A percentile compares a stretch with the other conserved stretches of the same genome.
Conservation (phyloP, 1,140 invertebrate species). For the Zeugodacus cucurbitae region DNA sequence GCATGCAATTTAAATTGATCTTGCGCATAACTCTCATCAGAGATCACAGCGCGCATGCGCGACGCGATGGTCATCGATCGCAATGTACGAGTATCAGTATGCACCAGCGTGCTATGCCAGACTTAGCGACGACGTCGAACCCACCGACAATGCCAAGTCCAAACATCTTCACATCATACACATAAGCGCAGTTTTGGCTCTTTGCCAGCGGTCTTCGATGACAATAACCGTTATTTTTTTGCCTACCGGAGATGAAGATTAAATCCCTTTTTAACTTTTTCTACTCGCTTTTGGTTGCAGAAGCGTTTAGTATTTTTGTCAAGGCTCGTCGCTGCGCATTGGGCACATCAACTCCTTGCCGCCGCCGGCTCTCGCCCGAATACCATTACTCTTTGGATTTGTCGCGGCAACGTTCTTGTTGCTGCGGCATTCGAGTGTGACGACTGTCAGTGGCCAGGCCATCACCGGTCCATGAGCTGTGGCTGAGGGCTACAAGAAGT, state of each 20-base stretch:
- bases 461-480: constrained; percentile 25
- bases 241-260: not conserved
- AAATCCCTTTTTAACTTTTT: not conserved
- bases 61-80: not conserved
- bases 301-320: not conserved
- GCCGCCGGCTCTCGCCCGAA: not conserved
- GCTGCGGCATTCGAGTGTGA: not conserved
- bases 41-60: constrained; percentile 15
- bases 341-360: not conserved
- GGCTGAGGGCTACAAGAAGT: not conserved
- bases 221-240: constrained; percentile 14
- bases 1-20: constrained; percentile 38
- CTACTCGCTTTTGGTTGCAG: not conserved
- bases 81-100: not conserved
- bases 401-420: too few relatives aligned
- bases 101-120: not conserved
- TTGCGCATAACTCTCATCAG: constrained; percentile 24
- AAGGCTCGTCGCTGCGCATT: too few relatives aligned
- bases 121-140: not conserved
- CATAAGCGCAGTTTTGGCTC: not conserved
- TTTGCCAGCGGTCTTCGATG: not conserved
- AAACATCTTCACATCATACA: not conserved
- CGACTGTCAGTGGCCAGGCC: not conserved
- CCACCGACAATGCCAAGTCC: not conserved
- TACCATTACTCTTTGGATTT: not conserved